phyloP scores from a whole-genome alignment of 2,888 invertebrate genomes.

The Polia nebulosa region DNA sequence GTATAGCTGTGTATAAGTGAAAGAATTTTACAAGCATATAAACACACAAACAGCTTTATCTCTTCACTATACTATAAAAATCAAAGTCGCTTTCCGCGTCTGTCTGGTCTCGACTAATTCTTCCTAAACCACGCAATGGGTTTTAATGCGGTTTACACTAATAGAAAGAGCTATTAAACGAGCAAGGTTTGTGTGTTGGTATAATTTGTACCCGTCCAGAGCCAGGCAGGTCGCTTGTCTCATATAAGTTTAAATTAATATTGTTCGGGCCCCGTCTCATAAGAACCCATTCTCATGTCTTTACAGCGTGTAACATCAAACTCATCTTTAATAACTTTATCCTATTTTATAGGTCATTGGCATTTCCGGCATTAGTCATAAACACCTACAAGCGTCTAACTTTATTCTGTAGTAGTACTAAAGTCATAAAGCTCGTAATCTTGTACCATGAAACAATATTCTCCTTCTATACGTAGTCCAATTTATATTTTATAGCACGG shows the following conservation, averaged over 20 bases:
- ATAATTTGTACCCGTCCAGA: too few relatives aligned
- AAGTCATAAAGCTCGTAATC: slow-evolving; percentile 7
- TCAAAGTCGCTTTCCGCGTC: too few relatives aligned
- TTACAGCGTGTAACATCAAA: slow-evolving; percentile 10
- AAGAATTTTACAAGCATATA: too few relatives aligned
- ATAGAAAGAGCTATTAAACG: too few relatives aligned
- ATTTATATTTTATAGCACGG: slow-evolving; percentile 15
- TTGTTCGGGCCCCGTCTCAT: background rate
- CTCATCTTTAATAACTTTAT: slow-evolving; percentile 14
- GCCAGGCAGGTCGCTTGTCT: too few relatives aligned
- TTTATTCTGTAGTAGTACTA: background rate
- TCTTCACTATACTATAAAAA: too few relatives aligned
- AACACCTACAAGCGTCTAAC: slow-evolving; percentile 11
- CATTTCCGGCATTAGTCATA: slow-evolving; percentile 24
- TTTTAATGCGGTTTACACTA: too few relatives aligned
- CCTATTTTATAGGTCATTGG: slow-evolving; percentile 4
- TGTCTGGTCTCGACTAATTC: too few relatives aligned
- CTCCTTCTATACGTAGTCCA: slow-evolving; percentile 2
- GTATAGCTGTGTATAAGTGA: too few relatives aligned
- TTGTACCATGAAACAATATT: slow-evolving; percentile 6
- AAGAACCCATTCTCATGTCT: background rate
- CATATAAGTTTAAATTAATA: too few relatives aligned
- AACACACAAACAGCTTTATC: background rate
- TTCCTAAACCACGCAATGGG: too few relatives aligned
- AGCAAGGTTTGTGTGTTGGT: too few relatives aligned